These are phyloP conservation scores for Chorisops tibialis DNA, from an alignment of 2,888 invertebrate genomes.

Conservation along the genomic window DNA sequence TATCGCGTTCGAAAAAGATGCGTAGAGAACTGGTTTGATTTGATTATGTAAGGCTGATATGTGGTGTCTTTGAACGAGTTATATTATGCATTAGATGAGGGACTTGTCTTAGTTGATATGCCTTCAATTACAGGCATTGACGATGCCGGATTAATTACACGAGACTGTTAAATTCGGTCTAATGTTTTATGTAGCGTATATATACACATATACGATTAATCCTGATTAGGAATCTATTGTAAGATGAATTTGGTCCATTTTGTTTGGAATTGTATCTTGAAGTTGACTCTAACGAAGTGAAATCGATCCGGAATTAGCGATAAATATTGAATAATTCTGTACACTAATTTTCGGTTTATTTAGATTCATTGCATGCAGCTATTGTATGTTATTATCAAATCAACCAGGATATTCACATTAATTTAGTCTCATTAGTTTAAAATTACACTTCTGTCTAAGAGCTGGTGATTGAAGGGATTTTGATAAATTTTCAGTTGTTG, in stretches of 20 bases:
- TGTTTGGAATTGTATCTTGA: background rate
- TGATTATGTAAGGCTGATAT: constrained; percentile 7
- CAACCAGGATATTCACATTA: too few species aligned
- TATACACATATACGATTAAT: background rate
- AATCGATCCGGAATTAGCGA: too few species aligned
- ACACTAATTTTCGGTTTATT: too few species aligned
- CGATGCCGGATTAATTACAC: constrained; percentile 17
- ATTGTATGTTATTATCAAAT: too few species aligned
- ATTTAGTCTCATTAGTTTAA: too few species aligned
- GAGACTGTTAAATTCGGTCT: background rate
- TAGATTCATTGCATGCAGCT: too few species aligned
- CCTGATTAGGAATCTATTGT: constrained; percentile 6
- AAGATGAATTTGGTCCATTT: background rate
- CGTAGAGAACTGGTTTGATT: constrained; percentile 20
- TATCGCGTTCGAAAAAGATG: background rate
- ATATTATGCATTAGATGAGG: constrained; percentile 12
- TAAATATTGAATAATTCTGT: too few species aligned
- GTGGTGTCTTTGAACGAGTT: constrained; percentile 23
- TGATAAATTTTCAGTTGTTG: too few species aligned
- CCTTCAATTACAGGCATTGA: constrained; percentile 13
- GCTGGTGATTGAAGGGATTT: too few species aligned
- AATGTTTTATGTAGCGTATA: background rate
- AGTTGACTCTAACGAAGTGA: too few species aligned
- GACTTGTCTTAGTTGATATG: background rate
- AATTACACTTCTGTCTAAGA: too few species aligned